These are phyloP conservation scores for Triplophysa rosa DNA, from an alignment of 2,113 vertebrate species.

Conservation along the genomic window DNA sequence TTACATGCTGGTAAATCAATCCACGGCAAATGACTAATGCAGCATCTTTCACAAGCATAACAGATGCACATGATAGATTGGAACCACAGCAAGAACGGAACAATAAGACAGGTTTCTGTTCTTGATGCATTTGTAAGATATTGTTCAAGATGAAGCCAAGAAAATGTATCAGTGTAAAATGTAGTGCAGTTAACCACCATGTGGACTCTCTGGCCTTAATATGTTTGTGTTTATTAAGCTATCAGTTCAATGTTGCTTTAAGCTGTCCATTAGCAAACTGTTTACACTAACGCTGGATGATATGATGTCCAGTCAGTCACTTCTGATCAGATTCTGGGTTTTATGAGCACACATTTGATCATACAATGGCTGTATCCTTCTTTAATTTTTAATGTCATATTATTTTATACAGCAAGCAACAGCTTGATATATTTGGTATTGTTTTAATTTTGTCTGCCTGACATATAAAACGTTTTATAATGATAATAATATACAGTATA, in stretches of 20 bases:
- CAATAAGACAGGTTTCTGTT: background rate
- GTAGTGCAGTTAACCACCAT: background rate
- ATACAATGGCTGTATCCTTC: too few relatives aligned
- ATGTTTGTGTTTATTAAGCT: conserved; percentile 8
- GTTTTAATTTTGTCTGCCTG: background rate
- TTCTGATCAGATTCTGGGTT: background rate
- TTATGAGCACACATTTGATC: background rate
- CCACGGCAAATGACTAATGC: conserved; percentile 5
- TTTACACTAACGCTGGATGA: conserved; percentile 2
- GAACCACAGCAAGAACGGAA: background rate
- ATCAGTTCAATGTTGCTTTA: conserved; percentile 13
- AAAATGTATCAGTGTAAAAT: background rate
- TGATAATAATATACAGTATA: background rate
- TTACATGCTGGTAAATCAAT: conserved; percentile 22
- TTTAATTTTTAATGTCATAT: background rate
- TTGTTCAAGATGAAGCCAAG: background rate
- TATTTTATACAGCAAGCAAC: background rate
- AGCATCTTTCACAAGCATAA: background rate
- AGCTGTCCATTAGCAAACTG: background rate
- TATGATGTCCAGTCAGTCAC: background rate
- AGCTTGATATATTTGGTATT: background rate
- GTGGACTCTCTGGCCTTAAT: background rate
- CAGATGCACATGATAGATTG: background rate
- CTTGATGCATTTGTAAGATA: background rate
- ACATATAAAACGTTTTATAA: background rate